phyloP scores from a whole-genome alignment of 2,888 invertebrate genomes.

The Bellardia bayeri region DNA sequence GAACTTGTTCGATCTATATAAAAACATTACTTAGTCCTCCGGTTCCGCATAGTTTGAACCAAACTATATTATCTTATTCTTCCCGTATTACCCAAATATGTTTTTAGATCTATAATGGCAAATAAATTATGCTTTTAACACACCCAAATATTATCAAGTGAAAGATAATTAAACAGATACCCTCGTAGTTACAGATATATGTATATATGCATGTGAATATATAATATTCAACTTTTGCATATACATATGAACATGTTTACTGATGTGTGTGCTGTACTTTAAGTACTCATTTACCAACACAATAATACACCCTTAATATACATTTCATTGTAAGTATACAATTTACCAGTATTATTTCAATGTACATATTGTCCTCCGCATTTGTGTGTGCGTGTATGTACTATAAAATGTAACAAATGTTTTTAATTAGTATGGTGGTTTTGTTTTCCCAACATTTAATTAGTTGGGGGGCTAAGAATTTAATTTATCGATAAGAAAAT shows the following conservation, averaged over 20 bases:
- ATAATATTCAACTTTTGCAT: constrained; percentile 11
- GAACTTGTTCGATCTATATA: too few relatives aligned
- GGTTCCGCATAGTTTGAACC: too few relatives aligned
- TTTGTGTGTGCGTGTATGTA: neutral
- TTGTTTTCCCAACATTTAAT: constrained; percentile 33
- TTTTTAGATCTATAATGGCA: too few relatives aligned
- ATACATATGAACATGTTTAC: neutral
- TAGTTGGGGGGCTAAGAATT: constrained; percentile 3
- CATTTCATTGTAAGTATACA: constrained; percentile 28
- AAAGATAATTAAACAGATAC: neutral
- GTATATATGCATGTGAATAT: too few relatives aligned
- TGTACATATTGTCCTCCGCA: neutral
- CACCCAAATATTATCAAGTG: too few relatives aligned
- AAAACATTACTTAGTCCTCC: too few relatives aligned
- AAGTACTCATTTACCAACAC: constrained; percentile 7
- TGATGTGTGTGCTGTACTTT: neutral
- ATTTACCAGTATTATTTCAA: neutral
- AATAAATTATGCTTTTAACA: too few relatives aligned
- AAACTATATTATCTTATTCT: too few relatives aligned
- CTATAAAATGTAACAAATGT: constrained; percentile 52
- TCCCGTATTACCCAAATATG: too few relatives aligned
- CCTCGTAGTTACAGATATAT: neutral
- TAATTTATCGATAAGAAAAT: constrained; percentile 15
- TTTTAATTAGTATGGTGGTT: constrained; percentile 66
- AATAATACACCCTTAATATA: constrained; percentile 2